Conservation (phyloP, 2,888 invertebrate species). For the Xestia ashworthii region DNA sequence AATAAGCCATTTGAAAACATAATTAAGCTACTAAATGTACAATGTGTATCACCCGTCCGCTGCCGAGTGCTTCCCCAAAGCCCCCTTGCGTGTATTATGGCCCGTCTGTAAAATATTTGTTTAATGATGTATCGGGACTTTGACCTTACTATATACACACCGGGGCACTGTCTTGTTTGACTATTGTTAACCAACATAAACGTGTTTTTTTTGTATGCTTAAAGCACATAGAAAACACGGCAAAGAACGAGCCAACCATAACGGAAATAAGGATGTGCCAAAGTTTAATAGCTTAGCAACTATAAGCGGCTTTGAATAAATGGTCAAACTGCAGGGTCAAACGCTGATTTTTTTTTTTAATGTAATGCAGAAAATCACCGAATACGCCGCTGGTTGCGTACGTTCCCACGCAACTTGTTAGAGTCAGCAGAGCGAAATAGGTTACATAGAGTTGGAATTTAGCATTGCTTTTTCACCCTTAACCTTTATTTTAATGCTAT, state of each 20-base stretch:
- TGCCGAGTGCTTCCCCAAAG: constrained; percentile 19
- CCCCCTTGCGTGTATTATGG: constrained; percentile 11
- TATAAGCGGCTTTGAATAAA: neutral
- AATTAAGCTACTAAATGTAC: constrained; percentile 25
- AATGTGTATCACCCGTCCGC: constrained; percentile 21
- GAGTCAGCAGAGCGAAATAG: constrained; percentile 52
- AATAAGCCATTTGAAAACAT: constrained; percentile 37
- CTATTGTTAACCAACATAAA: constrained; percentile 3
- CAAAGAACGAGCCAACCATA: neutral
- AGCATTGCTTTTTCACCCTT: constrained; percentile 27
- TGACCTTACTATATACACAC: constrained; percentile 16
- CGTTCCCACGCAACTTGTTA: constrained; percentile 52
- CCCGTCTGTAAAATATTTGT: constrained; percentile 20
- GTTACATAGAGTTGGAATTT: constrained; percentile 41
- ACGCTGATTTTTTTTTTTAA: constrained; percentile 15
- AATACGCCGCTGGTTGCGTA: constrained; percentile 30
- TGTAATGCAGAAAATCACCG: constrained; percentile 16
- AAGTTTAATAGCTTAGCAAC: constrained; percentile 2
- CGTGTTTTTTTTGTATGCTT: neutral
- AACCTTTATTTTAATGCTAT: constrained; percentile 26
- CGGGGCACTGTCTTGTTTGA: neutral
- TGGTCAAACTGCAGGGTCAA: constrained; percentile 2
- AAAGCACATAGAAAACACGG: neutral
- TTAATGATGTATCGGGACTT: constrained; percentile 22
- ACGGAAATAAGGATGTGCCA: constrained; percentile 1